Percentiles rank a stretch among this genome's conserved stretches.
These are phyloP conservation scores for Oophaga sylvatica DNA, from an alignment of 2,797 vertebrate species.

Conservation along the genomic window DNA sequence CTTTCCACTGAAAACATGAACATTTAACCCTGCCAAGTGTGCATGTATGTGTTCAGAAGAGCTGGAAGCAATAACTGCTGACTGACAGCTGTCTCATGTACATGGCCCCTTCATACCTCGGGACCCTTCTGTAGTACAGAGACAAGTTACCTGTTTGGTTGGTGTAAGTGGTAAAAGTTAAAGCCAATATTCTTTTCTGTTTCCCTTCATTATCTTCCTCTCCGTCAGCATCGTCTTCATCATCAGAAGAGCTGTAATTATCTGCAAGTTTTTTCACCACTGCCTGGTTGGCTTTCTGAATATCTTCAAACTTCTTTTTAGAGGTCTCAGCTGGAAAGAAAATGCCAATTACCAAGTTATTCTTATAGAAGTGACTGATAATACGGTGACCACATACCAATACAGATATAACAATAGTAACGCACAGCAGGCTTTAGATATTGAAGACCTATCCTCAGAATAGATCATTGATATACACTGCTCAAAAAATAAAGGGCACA, in stretches of 20 bases:
- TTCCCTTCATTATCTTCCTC: slow-evolving; percentile 79
- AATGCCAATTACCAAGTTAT: fast-evolving
- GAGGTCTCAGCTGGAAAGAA: slow-evolving; percentile 72
- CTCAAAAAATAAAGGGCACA: no score
- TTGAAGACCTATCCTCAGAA: no score
- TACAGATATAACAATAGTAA: neutral
- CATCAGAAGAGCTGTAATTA: slow-evolving; percentile 81
- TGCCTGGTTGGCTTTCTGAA: slow-evolving; percentile 88
- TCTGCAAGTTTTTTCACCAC: slow-evolving; percentile 84
- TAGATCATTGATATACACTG: no score
- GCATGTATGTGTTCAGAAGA: no score
- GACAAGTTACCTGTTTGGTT: slow-evolving; percentile 82
- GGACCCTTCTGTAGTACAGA: neutral
- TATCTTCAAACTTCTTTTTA: slow-evolving; percentile 90
- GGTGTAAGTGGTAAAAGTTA: slow-evolving; percentile 88
- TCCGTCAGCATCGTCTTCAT: slow-evolving; percentile 70
- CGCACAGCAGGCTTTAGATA: no score
- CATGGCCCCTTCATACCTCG: no score
- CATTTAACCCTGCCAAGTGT: no score
- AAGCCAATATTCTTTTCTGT: slow-evolving; percentile 84
- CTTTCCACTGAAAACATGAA: no score
- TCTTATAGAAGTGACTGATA: neutral
- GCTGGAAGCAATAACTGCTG: no score
- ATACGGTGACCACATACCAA: neutral
- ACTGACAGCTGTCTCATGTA: no score